Base-by-base conservation (phyloP, 2,888 invertebrate species). In the Neocrepidodera transversa region DNA sequence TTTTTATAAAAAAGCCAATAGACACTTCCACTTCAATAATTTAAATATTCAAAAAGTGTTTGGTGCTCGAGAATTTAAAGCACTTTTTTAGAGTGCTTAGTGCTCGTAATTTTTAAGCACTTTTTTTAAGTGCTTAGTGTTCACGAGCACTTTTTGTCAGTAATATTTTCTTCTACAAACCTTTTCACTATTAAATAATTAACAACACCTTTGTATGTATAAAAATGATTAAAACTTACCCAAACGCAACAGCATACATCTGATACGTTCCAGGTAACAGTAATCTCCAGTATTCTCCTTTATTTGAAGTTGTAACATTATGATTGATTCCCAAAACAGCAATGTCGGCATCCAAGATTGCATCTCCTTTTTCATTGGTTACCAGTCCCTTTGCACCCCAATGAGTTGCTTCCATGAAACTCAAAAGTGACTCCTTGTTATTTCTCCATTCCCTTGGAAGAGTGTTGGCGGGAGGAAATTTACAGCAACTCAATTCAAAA, bases 271-370 rank as follows among this genome's bases (percentile, higher is more conserved):
- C 97, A 0, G 97, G 97, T 13, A 93, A 80, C 20, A 99, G 82
- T 47, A 99, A 82, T 60, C 99, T 84, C 97, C 98, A 99, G 80
- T 89, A 99, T 78, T 97, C 95, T 3, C 99, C 99, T 14, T 86
- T 82, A 36, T 83, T 82, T 0, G 93, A 91, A 0, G 93, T 90
- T 1, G 85, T 85, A 8, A 98, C 84, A 52, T 88, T 86, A 76
- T 97, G 95, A 47, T 87, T 82, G 58, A 95, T 88, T 0, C 91
- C 91, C 36, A 85, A 82, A 1, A 98, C 89, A 18, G 83, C 79
- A 42, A 99, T 85, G 63, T 85, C 84, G 0, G 94, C 97, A 73
- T 87, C 87, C 75, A 86, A 81, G 8, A 95, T 81, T 0, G 90
- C 87, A 18, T 82, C 78, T 0, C 86, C 86, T 8, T 66, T 63